A percentile compares a stretch with the other conserved stretches of the same genome.
Conservation (phyloP, 2,797 vertebrate genomes). For the Danio aesculapii region DNA sequence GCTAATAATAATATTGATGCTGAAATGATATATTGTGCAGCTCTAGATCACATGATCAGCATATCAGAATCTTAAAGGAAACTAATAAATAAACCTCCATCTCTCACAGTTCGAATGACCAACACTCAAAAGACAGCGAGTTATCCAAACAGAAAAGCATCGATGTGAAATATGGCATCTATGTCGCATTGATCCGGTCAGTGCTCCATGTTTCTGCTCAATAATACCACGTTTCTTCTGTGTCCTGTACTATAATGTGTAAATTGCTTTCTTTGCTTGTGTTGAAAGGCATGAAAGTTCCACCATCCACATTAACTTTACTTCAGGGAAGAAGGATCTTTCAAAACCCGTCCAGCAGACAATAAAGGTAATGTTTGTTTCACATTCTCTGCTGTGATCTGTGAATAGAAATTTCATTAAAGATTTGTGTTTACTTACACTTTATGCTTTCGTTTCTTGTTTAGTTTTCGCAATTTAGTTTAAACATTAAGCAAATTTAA, state of each 20-base stretch:
- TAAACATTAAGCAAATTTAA: no score
- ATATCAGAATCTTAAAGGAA: not conserved
- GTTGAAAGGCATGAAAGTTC: slow-evolving; percentile 72
- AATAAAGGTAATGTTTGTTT: slow-evolving; percentile 71
- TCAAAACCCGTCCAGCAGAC: slow-evolving; percentile 72
- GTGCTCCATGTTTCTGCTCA: slow-evolving; percentile 5
- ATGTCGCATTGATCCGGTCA: slow-evolving; percentile 73
- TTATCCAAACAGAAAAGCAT: slow-evolving; percentile 67
- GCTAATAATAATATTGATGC: no score
- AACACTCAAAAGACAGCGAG: slow-evolving; percentile 53
- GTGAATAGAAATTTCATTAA: no score
- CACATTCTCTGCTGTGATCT: not conserved
- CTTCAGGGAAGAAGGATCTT: slow-evolving; percentile 66
- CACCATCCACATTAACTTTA: slow-evolving; percentile 82
- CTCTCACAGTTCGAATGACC: slow-evolving; percentile 74
- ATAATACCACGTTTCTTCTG: rapidly evolving
- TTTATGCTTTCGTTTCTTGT: no score
- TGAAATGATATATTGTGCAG: no score
- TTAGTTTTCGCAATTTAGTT: not conserved
- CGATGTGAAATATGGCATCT: slow-evolving; percentile 82
- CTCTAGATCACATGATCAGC: not conserved
- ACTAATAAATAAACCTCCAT: not conserved
- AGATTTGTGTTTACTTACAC: no score
- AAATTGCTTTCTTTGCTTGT: not conserved
- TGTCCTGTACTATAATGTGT: not conserved